Evolutionary conservation across 2,113 vertebrate species (phyloP).

Genomic region (Crotalus helleri): DNA sequence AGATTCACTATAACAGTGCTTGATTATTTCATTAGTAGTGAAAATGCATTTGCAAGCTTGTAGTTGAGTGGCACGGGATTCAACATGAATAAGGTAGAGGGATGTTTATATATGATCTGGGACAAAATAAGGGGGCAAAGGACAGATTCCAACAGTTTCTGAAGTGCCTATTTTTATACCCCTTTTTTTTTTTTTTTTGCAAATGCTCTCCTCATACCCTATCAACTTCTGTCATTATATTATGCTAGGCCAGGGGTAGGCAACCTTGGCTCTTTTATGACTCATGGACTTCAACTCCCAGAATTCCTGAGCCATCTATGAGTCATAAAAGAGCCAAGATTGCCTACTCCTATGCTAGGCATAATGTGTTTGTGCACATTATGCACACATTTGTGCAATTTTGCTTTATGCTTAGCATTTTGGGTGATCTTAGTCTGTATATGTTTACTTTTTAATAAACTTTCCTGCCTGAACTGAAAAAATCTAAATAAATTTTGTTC

Average conservation of each 20-base stretch:
- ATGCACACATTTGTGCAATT: not conserved
- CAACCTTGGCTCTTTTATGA: no score
- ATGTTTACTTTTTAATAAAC: not conserved
- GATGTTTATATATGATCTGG: not conserved
- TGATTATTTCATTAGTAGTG: conserved; percentile 21
- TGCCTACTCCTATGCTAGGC: not conserved
- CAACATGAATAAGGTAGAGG: not conserved
- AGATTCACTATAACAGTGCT: conserved; percentile 26
- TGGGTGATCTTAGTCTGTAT: not conserved
- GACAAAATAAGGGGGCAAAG: not conserved
- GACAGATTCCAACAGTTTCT: not conserved
- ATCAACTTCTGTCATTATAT: not conserved
- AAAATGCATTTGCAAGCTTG: conserved; percentile 13
- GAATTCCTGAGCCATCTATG: no score
- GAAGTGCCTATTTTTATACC: not conserved
- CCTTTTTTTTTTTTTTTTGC: not conserved
- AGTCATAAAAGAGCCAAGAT: no score
- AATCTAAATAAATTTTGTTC: not conserved
- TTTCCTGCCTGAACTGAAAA: not conserved
- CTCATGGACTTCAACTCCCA: no score
- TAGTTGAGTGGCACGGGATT: not conserved
- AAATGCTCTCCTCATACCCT: not conserved
- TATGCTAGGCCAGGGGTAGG: not conserved
- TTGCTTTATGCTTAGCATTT: not conserved
- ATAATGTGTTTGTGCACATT: not conserved